Base-by-base conservation (phyloP, 2,888 invertebrate genomes). In the Drepana falcataria region DNA sequence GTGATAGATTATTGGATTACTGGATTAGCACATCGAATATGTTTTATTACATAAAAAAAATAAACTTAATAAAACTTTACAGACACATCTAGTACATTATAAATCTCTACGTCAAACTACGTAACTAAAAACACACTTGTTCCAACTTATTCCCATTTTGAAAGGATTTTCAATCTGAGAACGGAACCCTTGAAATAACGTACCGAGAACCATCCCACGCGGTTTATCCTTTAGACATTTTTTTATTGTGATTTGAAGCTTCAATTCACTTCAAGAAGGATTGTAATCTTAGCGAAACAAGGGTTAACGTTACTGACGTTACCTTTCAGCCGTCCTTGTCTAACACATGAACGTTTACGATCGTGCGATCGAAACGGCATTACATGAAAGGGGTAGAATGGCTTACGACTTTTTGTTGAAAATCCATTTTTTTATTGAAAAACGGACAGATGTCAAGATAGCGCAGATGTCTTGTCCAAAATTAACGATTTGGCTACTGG, bases 401-500 rank as follows among this genome's bases (percentile, higher is more conserved):
- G 51, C 51, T 51, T 51, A 51, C 21, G 51, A 34, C 61, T 71
- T 71, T 70, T 69, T 57, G 55, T 64, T 55, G 60, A 70, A 75
- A 65, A 65, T 58, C 59, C 59, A 59, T 69, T 77, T 76, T 74
- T 49, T 40, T 55, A 61, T 64, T 63, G 69, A 63, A 59, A 69
- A 51, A 51, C 41, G 34, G 72, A 83, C 89, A 88, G 89, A 85
- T 89, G 89, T 67, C 71, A 76, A 75, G 77, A 71, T 65, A 74
- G 63, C 4, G 71, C 83, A 83, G 81, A 82, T 83, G 83, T 61
- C 44, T 56, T 9, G 44, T 60, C 63, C 62, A 60, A 72, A 77
- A 84, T 83, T 84, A 85, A 85, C 86, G 77, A 81, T 77, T 74
- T 69, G 60, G 73, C 79, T 81, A 78, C 81, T 74, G 75, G 75